These are phyloP conservation scores for Sisyra terminalis DNA, from an alignment of 2,888 invertebrate species.

Conservation along the genomic window DNA sequence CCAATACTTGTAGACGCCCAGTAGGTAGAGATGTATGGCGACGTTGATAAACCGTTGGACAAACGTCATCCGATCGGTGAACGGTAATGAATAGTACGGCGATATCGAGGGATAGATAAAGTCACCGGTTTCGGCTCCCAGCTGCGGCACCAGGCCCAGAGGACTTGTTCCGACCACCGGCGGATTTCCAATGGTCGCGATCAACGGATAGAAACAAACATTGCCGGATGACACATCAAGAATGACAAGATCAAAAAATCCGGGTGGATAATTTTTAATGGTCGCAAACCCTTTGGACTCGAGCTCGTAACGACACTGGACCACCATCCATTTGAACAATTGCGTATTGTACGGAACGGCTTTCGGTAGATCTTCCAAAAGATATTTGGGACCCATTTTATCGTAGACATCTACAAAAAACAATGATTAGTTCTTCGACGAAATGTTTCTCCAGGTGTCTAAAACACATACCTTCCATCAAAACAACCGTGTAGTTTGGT, in stretches of 20 bases:
- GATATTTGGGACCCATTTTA: neutral
- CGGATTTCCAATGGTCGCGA: constrained; percentile 4
- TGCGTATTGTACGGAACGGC: no score
- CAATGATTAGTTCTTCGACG: neutral
- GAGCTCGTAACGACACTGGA: neutral
- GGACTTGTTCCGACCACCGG: constrained; percentile 4
- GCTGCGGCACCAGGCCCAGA: constrained; percentile 1
- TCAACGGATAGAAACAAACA: constrained; percentile 6
- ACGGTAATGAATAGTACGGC: constrained; percentile 2
- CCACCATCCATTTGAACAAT: neutral
- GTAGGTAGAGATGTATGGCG: neutral
- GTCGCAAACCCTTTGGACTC: neutral
- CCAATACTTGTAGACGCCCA: constrained; percentile 7
- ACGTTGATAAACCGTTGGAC: constrained; percentile 8
- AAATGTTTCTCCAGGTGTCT: constrained; percentile 1
- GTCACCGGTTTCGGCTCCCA: neutral
- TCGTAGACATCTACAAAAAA: neutral
- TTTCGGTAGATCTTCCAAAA: neutral
- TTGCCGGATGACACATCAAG: neutral
- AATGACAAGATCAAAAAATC: constrained; percentile 5
- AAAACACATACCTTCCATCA: constrained; percentile 17
- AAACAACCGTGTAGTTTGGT: constrained; percentile 16
- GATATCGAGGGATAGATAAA: constrained; percentile 4
- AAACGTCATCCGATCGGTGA: constrained; percentile 9
- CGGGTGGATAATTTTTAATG: constrained; percentile 3